phyloP scores from a whole-genome alignment of 2,113 vertebrate species.

The Mirounga angustirostris region DNA sequence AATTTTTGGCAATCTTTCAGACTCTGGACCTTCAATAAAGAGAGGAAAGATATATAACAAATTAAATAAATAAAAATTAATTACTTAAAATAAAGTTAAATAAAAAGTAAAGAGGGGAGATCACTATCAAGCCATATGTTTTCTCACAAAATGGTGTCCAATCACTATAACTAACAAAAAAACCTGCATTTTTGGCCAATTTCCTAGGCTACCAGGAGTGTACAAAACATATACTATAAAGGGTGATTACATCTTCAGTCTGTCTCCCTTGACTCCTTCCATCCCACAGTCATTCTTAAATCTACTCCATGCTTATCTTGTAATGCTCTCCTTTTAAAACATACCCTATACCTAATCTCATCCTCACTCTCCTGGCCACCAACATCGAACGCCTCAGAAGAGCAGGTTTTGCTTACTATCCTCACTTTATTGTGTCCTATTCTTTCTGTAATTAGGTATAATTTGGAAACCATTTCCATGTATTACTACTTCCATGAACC shows the following conservation, averaged over 20 bases:
- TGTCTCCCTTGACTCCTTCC: background rate
- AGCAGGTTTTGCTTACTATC: background rate
- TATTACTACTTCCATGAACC: background rate
- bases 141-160: background rate
- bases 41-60: background rate
- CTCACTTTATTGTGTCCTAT: background rate
- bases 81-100: background rate
- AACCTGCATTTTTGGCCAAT: background rate
- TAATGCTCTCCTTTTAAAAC: conserved; percentile 2
- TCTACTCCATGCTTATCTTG: background rate
- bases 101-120: background rate
- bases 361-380: background rate
- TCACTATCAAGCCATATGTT: background rate
- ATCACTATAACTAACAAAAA: background rate
- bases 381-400: background rate
- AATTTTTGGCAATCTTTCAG: background rate
- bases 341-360: background rate
- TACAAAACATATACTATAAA: background rate
- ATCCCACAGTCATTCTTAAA: background rate
- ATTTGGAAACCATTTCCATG: background rate
- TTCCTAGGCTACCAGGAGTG: background rate
- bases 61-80: background rate
- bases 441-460: background rate
- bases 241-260: background rate
- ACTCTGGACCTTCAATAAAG: background rate